These are phyloP conservation scores for Actinia equina DNA, from an alignment of 64 coral and sea anemone species.

Conservation along the genomic window DNA sequence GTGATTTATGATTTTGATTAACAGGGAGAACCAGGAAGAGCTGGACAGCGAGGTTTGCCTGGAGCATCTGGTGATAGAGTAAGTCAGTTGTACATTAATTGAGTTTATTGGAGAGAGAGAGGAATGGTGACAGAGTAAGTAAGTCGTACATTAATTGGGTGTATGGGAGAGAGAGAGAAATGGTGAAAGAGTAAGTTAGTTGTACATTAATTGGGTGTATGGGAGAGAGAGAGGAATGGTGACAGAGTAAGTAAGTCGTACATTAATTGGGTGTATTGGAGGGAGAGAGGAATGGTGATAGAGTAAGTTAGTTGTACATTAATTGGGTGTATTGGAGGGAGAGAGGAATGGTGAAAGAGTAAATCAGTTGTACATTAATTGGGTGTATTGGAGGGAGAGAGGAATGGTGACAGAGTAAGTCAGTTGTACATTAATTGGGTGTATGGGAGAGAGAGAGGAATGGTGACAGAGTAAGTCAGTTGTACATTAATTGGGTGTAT, in stretches of 20 bases:
- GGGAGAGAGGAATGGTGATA: background rate
- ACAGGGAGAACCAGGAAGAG: slow-evolving; percentile 21
- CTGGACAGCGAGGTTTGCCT: slow-evolving; percentile 2
- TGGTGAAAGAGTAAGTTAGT: slow-evolving; percentile 4
- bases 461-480: background rate
- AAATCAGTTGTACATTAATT: background rate
- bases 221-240: no score
- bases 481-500: no score
- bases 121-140: background rate
- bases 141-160: background rate
- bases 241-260: background rate
- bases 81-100: background rate
- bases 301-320: background rate
- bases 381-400: no score
- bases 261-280: no score
- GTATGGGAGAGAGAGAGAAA: no score
- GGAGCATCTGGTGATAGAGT: slow-evolving; percentile 20
- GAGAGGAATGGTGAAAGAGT: no score
- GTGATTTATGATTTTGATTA: background rate
- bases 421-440: background rate
- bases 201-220: no score
- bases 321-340: no score
- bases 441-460: no score
- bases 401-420: slow-evolving; percentile 12
- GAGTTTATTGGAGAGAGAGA: no score